These are phyloP conservation scores for Macroglossus sobrinus DNA, from an alignment of 2,113 vertebrate species.

Conservation along the genomic window DNA sequence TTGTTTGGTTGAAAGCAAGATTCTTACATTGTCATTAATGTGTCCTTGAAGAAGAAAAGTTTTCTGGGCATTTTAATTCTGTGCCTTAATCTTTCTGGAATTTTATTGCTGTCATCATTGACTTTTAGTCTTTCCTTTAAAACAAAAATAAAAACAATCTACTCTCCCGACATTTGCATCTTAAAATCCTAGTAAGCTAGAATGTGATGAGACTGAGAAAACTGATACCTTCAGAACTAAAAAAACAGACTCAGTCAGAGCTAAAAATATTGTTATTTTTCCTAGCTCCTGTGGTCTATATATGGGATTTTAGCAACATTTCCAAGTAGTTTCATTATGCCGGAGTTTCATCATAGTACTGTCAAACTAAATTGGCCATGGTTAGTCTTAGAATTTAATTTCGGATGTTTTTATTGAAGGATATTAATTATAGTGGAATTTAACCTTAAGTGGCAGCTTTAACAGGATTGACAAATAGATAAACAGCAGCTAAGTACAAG, in stretches of 20 bases:
- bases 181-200: not conserved
- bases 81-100: not conserved
- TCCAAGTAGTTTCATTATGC: not conserved
- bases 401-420: slow-evolving; percentile 47
- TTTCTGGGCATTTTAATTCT: slow-evolving; percentile 55
- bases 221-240: slow-evolving; percentile 32
- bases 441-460: slow-evolving; percentile 8
- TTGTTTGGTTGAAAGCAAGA: slow-evolving; percentile 34
- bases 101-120: slow-evolving; percentile 5
- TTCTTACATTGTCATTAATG: slow-evolving; percentile 33
- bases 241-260: not conserved
- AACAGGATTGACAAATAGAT: not conserved
- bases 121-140: slow-evolving; percentile 42
- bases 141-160: slow-evolving; percentile 44
- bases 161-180: not conserved
- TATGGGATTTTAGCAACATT: not conserved
- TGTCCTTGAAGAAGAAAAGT: slow-evolving; percentile 13
- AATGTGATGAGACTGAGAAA: slow-evolving; percentile 41
- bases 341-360: slow-evolving; percentile 9
- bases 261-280: slow-evolving; percentile 51
- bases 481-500: not conserved
- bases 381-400: slow-evolving; percentile 38
- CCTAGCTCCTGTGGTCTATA: not conserved
- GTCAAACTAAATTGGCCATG: not conserved
- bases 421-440: slow-evolving; percentile 46